Conservation (phyloP, 2,113 vertebrate genomes). For the Charina bottae region DNA sequence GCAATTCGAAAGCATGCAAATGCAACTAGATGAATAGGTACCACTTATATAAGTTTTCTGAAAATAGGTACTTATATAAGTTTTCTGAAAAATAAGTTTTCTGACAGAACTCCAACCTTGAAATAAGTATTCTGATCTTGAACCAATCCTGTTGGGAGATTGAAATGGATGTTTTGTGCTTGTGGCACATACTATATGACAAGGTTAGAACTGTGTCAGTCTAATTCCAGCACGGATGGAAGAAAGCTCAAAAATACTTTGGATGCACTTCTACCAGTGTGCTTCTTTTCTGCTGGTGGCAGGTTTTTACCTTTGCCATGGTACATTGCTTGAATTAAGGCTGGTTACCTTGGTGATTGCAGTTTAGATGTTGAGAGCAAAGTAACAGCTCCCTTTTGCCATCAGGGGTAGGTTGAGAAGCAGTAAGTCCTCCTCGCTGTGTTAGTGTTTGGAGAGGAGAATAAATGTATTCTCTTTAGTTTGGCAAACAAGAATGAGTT, state of each 20-base stretch:
- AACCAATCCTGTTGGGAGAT: not conserved
- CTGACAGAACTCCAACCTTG: not conserved
- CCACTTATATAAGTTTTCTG: too few species aligned
- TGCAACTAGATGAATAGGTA: too few species aligned
- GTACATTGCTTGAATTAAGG: conserved; percentile 7
- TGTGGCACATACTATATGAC: not conserved
- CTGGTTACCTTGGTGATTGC: conserved; percentile 39
- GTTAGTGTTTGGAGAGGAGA: not conserved
- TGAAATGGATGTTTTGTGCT: not conserved
- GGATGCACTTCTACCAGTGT: not conserved
- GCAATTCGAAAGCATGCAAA: too few species aligned
- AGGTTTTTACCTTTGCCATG: not conserved
- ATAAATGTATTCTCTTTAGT: not conserved
- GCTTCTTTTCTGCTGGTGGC: not conserved
- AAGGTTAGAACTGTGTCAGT: not conserved
- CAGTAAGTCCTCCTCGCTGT: not conserved
- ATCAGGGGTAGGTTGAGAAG: not conserved
- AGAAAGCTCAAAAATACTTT: not conserved
- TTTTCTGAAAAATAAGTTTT: not conserved
- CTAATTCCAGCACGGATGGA: not conserved
- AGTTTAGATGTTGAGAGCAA: not conserved
- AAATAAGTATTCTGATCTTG: not conserved
- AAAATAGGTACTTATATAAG: too few species aligned
- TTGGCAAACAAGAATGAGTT: conserved; percentile 1
- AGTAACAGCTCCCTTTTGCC: not conserved